Base-by-base conservation (phyloP, 1,140 invertebrate species). In the Bradynema listronoti region DNA sequence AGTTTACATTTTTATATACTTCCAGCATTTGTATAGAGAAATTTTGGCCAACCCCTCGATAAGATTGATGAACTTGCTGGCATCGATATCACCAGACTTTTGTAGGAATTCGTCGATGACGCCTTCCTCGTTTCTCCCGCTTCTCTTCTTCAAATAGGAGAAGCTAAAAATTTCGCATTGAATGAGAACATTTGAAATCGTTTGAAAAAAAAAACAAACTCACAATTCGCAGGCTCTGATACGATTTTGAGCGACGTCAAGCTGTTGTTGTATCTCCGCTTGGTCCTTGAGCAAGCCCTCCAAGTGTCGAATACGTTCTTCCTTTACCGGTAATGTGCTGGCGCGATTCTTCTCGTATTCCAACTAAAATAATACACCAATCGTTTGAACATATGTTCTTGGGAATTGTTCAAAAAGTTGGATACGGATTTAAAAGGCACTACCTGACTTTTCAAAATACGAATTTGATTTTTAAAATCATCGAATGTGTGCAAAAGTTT, bases 141-240 rank as follows among this genome's bases (percentile, higher is more conserved):
- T 36, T 0, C n/a, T 22, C 25, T 36, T 36, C 5, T 43, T 9
- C 4, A 56, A 5, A 43, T n/a, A 27, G 7, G 41, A 19, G 24
- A 36, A 56, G 24, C 53, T 56, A 56, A 56, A 56, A 43, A 41
- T 19, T 22, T 14, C 5, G 16, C 32, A n/a, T 58, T 11, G n/a
- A 43, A 56, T n/a, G 29, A 43, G 9, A 43, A 16, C 24, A 24
- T 4, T 43, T 6, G 7, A 58, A 53, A 43, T 1, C 14, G 27
- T 1, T 11, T 24, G 30, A 34, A 53, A 43, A 60, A 58, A n/a
- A 30, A 11, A 6, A 43, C 42, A 46, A 57, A 61, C 22, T 3
- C 30, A 61, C 59, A 61, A 61, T 22, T 61, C 59, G 39, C 33
- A 29, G 25, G 41, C 58, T 49, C 24, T 55, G 3, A 58, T n/a